Base-by-base conservation (phyloP, 2,113 vertebrate genomes). In the Larimichthys polyactis region DNA sequence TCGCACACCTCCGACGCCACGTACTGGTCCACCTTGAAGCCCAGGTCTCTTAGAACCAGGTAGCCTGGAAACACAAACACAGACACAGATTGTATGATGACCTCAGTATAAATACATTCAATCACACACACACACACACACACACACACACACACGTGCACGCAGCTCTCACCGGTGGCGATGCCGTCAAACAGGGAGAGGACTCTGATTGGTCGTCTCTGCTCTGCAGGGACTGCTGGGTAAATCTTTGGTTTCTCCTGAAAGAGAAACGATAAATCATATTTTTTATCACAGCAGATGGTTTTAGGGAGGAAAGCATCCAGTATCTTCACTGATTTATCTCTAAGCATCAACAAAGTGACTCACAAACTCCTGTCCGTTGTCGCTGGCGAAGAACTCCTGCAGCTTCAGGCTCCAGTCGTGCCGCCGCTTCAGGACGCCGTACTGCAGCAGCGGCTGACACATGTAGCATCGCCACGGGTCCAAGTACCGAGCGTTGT, bases 401-500 rank as follows among this genome's bases (percentile, higher is more conserved):
- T 98, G 97, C 83, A 99, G 95, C 73, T 97, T 96, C 6, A 95
- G 27, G 72, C 91, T 97, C 98, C 98, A 99, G 94, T 99, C 97
- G 24, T 96, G 95, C 0, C 98, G 94, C 1, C 94, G 95, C 43
- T 95, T 95, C 24, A 99, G 95, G 44, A 94, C 72, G 0, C 98
- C 97, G 0, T 96, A 96, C 75, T 89, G 95, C 70, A 92, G 87
- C 82, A 92, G 90, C 0, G 97, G 96, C 84, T 97, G 96, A 81
- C 98, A 99, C 97, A 99, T 98, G 94, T 97, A 99, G 94, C 98
- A 99, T 81, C 96, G 95, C 98, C 98, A 99, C 4, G 98, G 97
- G 87, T 99, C 98, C 86, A 97, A 94, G 19, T 95, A 93, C 0
- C 96, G 96, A 0, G 97, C 97, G 0, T 90, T 96, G n/a, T 95